phyloP scores from a whole-genome alignment of 2,113 vertebrate genomes.

The Sturnira hondurensis region DNA sequence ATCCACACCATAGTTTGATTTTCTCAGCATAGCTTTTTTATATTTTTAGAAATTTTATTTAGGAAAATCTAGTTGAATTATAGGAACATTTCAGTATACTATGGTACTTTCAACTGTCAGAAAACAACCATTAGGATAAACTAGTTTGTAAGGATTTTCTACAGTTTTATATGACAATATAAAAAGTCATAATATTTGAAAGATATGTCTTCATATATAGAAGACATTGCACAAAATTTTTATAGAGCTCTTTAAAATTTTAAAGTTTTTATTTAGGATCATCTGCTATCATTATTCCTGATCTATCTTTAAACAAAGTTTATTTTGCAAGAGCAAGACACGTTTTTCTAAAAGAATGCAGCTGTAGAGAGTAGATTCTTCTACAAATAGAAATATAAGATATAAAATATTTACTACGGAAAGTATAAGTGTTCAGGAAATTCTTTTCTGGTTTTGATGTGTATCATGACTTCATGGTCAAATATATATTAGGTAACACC shows the following conservation, averaged over 20 bases:
- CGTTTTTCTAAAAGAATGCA: not conserved
- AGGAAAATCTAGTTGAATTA: conserved; percentile 47
- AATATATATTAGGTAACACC: not conserved
- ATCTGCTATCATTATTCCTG: conserved; percentile 27
- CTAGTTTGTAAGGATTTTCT: conserved; percentile 2
- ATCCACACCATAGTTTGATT: conserved; percentile 12
- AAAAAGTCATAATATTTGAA: conserved; percentile 17
- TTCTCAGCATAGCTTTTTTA: conserved; percentile 33
- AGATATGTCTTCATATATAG: conserved; percentile 4
- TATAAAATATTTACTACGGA: not conserved
- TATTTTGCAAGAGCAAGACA: not conserved
- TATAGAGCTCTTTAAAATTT: not conserved
- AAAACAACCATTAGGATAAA: conserved; percentile 46
- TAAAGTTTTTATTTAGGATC: not conserved
- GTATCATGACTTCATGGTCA: not conserved
- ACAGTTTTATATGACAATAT: conserved; percentile 34
- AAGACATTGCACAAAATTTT: not conserved
- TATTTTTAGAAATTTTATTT: conserved; percentile 29
- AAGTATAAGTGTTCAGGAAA: not conserved
- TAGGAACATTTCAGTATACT: conserved; percentile 21
- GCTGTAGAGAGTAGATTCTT: not conserved
- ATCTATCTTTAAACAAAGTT: not conserved
- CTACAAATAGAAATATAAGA: not conserved
- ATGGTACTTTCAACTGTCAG: not conserved
- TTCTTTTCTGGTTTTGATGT: not conserved